Percentiles rank a stretch among this genome's conserved stretches.
phyloP scores from a whole-genome alignment of 1,140 invertebrate genomes.

The Brachionus koreanus region DNA sequence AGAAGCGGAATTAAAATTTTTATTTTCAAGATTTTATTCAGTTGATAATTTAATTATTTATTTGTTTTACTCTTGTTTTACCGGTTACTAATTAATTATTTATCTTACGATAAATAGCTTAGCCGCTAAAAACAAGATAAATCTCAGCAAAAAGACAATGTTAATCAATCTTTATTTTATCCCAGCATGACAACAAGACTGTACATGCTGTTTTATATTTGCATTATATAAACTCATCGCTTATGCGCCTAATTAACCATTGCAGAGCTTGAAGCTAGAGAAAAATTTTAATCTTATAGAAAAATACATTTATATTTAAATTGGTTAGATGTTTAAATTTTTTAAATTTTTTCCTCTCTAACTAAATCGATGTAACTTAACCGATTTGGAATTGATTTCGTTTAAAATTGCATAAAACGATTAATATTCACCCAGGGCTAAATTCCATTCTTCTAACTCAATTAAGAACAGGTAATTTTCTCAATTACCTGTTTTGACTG shows the following conservation, averaged over 20 bases:
- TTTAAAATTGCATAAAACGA: slow-evolving; percentile 25
- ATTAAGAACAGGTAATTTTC: slow-evolving; percentile 4
- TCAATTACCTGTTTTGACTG: neutral
- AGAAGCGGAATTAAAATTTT: neutral
- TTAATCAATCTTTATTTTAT: slow-evolving; percentile 5
- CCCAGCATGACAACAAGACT: neutral
- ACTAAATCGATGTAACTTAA: neutral
- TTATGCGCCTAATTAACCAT: neutral
- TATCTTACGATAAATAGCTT: neutral
- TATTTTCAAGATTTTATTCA: neutral
- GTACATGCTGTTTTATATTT: neutral
- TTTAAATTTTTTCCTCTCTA: neutral
- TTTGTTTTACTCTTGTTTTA: neutral
- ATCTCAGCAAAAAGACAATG: neutral
- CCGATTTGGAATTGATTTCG: slow-evolving; percentile 22
- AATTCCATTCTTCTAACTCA: slow-evolving; percentile 28
- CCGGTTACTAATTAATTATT: slow-evolving; percentile 33
- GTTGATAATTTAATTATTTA: slow-evolving; percentile 37
- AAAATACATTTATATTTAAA: neutral
- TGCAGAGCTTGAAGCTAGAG: neutral
- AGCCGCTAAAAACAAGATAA: neutral
- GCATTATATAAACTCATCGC: neutral
- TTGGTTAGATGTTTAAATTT: neutral
- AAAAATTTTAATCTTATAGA: neutral
- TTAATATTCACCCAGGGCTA: neutral